phyloP scores from a whole-genome alignment of 2,113 vertebrate genomes.

The Mesitornis unicolor region DNA sequence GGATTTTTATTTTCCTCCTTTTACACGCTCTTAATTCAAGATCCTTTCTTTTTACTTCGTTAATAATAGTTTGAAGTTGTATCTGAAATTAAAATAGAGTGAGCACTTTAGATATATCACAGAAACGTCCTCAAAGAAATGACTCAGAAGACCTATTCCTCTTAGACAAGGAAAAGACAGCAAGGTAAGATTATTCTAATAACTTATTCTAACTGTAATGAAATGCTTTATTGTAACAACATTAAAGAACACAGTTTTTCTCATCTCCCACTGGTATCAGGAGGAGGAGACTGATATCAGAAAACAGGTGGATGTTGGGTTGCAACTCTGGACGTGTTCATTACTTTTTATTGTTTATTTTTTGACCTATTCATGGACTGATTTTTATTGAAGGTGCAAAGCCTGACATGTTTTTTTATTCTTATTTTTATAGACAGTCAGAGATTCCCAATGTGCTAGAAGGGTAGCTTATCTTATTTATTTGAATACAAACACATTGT shows the following conservation, averaged over 20 bases:
- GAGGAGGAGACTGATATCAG: background rate
- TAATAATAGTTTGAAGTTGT: conserved; percentile 73
- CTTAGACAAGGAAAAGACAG: background rate
- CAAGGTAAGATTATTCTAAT: background rate
- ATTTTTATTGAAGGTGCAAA: background rate
- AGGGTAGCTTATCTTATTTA: background rate
- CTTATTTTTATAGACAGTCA: background rate
- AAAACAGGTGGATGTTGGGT: background rate
- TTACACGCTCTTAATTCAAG: conserved; percentile 78
- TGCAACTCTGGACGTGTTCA: background rate
- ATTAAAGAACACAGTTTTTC: background rate
- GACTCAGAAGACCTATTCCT: background rate
- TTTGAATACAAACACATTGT: background rate
- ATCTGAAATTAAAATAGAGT: conserved; percentile 74
- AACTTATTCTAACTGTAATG: background rate
- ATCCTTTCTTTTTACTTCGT: conserved; percentile 83
- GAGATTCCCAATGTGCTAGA: background rate
- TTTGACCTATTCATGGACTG: background rate
- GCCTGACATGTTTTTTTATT: background rate
- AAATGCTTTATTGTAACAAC: background rate
- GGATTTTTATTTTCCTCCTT: conserved; percentile 77
- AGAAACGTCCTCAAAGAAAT: background rate
- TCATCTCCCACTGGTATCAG: background rate
- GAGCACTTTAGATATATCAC: background rate
- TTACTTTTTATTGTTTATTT: background rate